phyloP scores from a whole-genome alignment of 2,797 vertebrate genomes.

The Anniella stebbinsi region DNA sequence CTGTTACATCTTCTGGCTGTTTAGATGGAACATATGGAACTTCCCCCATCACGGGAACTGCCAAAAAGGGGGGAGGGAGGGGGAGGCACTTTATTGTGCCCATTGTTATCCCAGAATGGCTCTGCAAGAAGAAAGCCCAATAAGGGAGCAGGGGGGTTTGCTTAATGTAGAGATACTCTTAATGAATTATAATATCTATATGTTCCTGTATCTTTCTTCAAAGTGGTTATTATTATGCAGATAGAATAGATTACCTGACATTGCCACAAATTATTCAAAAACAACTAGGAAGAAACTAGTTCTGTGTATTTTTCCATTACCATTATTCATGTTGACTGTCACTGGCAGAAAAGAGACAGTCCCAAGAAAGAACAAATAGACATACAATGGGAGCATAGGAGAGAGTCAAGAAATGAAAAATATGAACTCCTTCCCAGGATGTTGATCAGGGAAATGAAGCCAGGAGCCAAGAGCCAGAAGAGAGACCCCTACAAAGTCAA shows the following conservation, averaged over 20 bases:
- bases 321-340: slow-evolving; percentile 6
- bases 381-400: slow-evolving; percentile 18
- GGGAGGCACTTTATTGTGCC: too few species aligned
- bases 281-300: not conserved
- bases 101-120: not conserved
- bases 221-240: slow-evolving; percentile 5
- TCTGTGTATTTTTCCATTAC: slow-evolving; percentile 8
- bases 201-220: not conserved
- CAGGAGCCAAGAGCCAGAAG: slow-evolving; percentile 41
- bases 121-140: too few species aligned
- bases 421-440: slow-evolving; percentile 42
- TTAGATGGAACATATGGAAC: too few species aligned
- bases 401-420: slow-evolving; percentile 34
- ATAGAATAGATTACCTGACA: slow-evolving; percentile 1
- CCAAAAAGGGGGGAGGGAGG: too few species aligned
- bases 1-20: too few species aligned
- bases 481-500: slow-evolving; percentile 41
- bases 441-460: slow-evolving; percentile 25
- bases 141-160: too few species aligned
- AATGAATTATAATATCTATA: not conserved
- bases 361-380: slow-evolving; percentile 15
- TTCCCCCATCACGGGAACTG: too few species aligned
- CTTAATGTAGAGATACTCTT: too few species aligned
- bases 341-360: slow-evolving; percentile 22
- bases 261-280: not conserved